These are phyloP conservation scores for Crocodylus rhombifer DNA, from an alignment of 2,797 vertebrate species.

Conservation along the genomic window DNA sequence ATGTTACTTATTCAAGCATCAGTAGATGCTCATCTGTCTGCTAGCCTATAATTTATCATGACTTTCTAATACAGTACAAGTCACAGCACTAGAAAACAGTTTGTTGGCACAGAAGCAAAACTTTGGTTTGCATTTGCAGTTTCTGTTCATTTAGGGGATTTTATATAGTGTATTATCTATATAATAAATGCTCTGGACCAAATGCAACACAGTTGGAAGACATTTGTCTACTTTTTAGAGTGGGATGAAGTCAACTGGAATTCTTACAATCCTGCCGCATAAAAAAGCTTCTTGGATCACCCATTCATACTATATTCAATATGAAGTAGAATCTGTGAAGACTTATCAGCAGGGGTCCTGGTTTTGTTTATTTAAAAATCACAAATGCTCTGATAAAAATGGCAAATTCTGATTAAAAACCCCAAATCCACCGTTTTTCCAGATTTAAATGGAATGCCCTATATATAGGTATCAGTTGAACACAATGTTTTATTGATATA, in stretches of 20 bases:
- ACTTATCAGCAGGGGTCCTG: not conserved
- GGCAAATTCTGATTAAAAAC: no score
- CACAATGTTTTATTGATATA: no score
- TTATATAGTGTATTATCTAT: not conserved
- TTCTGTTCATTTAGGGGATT: not conserved
- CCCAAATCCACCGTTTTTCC: no score
- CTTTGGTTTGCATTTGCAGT: not conserved
- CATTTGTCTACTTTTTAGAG: not conserved
- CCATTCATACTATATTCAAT: not conserved
- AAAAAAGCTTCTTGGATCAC: not conserved
- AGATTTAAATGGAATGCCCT: no score
- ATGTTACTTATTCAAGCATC: not conserved
- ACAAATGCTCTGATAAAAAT: no score
- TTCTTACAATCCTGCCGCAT: not conserved
- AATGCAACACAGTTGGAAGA: not conserved
- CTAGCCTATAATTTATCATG: not conserved
- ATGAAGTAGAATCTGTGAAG: not conserved
- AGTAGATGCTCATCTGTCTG: not conserved
- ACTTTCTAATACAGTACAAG: not conserved
- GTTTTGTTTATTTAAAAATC: no score
- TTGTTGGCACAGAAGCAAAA: not conserved
- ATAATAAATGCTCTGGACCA: not conserved
- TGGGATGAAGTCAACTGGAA: not conserved
- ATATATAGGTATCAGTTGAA: no score
- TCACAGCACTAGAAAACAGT: not conserved